Percentiles rank a stretch among this genome's conserved stretches.
These are phyloP conservation scores for Cygnus buccinator DNA, from an alignment of 2,113 vertebrate species.

Conservation along the genomic window DNA sequence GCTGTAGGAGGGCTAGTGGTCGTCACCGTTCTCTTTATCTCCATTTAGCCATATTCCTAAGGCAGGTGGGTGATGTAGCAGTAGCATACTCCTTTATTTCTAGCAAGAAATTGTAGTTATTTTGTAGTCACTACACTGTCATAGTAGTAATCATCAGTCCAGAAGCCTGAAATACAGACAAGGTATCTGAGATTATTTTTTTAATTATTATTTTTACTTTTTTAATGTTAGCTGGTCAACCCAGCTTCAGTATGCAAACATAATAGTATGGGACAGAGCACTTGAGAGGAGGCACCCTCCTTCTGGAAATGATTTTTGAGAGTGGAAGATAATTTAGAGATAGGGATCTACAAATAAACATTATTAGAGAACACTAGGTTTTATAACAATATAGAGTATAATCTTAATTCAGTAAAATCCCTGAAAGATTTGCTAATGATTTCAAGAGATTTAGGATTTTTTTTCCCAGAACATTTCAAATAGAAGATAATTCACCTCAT, in stretches of 20 bases:
- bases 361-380: not conserved
- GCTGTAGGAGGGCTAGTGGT: not conserved
- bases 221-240: not conserved
- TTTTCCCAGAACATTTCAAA: not conserved
- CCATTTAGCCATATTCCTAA: not conserved
- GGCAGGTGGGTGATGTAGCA: not conserved
- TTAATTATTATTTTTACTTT: not conserved
- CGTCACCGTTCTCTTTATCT: not conserved
- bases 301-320: not conserved
- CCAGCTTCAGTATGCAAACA: not conserved
- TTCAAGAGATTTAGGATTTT: not conserved
- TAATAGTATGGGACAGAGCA: accelerated
- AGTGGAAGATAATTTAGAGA: not conserved
- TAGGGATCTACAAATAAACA: not conserved
- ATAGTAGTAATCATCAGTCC: not conserved
- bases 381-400: not conserved
- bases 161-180: not conserved
- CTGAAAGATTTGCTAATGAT: not conserved
- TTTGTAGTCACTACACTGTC: accelerated
- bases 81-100: not conserved
- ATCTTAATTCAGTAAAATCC: not conserved
- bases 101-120: not conserved
- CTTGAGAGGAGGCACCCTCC: not conserved
- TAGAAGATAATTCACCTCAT: not conserved
- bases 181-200: not conserved